A percentile compares a stretch with the other conserved stretches of the same genome.
phyloP scores from a whole-genome alignment of 1,140 invertebrate species.

The Zaprionus ghesquierei region DNA sequence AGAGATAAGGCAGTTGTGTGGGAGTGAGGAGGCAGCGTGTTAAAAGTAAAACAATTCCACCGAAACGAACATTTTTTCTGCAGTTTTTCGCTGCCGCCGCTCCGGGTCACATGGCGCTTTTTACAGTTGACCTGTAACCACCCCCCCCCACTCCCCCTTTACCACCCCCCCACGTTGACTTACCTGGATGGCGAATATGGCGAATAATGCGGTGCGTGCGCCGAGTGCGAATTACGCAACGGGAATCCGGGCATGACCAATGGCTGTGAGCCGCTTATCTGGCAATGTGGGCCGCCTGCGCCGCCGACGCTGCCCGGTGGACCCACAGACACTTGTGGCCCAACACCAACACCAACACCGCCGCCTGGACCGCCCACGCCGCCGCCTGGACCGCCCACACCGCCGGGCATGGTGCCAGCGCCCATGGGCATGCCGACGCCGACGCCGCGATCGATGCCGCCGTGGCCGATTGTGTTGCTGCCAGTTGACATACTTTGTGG shows the following conservation, averaged over 20 bases:
- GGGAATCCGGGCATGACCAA: conserved; percentile 92
- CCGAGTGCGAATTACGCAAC: conserved; percentile 87
- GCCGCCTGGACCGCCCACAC: conserved; percentile 49
- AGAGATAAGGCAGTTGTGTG: not conserved
- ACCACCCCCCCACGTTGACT: conserved; percentile 2
- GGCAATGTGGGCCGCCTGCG: conserved; percentile 82
- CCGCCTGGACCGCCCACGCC: conserved; percentile 52
- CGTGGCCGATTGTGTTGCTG: conserved; percentile 82
- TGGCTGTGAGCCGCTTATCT: conserved; percentile 85
- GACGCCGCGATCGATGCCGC: conserved; percentile 70
- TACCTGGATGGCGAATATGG: conserved; percentile 92
- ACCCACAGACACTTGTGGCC: conserved; percentile 53
- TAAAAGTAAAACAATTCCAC: not conserved
- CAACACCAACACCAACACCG: conserved; percentile 48
- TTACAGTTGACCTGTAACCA: too few species aligned
- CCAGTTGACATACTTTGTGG: conserved; percentile 83
- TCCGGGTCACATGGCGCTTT: not conserved
- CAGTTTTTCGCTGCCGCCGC: not conserved
- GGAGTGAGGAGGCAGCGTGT: not conserved
- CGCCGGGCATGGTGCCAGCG: conserved; percentile 68
- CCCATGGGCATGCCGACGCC: conserved; percentile 66
- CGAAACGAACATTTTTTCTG: not conserved
- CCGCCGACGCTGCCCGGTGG: conserved; percentile 58
- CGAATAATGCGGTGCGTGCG: conserved; percentile 89
- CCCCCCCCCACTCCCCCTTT: not conserved